phyloP scores from a whole-genome alignment of 2,797 vertebrate genomes.

The Poeciliopsis infans region DNA sequence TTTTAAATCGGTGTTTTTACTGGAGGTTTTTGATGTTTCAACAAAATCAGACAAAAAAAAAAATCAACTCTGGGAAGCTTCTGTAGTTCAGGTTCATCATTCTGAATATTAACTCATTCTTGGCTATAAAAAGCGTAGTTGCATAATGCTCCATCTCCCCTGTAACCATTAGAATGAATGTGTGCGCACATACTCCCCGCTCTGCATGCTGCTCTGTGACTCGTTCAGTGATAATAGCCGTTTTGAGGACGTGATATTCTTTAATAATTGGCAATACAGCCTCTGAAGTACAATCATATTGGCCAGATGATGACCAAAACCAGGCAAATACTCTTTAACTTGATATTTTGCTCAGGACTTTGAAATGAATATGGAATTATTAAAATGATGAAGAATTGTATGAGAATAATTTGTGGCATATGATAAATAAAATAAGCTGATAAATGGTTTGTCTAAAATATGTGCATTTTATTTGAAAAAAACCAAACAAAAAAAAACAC shows the following conservation, averaged over 20 bases:
- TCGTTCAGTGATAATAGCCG: conserved; percentile 72
- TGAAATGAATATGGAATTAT: conserved; percentile 70
- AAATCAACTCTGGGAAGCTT: conserved; percentile 14
- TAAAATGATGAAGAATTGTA: conserved; percentile 59
- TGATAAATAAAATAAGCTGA: conserved; percentile 73
- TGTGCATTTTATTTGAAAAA: conserved; percentile 5
- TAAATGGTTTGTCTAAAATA: conserved; percentile 37
- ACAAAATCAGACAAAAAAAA: conserved; percentile 5
- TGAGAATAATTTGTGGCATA: conserved; percentile 64
- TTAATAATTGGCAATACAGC: conserved; percentile 70
- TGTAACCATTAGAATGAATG: conserved; percentile 58
- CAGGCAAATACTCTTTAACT: conserved; percentile 79
- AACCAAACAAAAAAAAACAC: background rate
- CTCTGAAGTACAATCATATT: conserved; percentile 79
- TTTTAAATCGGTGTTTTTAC: conserved; percentile 21
- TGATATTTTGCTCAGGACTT: conserved; percentile 83
- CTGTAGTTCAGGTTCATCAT: conserved; percentile 19
- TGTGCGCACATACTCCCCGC: conserved; percentile 46
- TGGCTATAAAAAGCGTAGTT: conserved; percentile 29
- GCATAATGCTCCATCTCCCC: conserved; percentile 23
- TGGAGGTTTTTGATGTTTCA: conserved; percentile 21
- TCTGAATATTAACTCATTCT: conserved; percentile 19
- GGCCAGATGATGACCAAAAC: conserved; percentile 80
- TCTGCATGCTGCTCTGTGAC: conserved; percentile 80
- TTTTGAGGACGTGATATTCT: conserved; percentile 75